Base-by-base conservation (phyloP, 1,140 invertebrate species). In the Penaeus indicus region DNA sequence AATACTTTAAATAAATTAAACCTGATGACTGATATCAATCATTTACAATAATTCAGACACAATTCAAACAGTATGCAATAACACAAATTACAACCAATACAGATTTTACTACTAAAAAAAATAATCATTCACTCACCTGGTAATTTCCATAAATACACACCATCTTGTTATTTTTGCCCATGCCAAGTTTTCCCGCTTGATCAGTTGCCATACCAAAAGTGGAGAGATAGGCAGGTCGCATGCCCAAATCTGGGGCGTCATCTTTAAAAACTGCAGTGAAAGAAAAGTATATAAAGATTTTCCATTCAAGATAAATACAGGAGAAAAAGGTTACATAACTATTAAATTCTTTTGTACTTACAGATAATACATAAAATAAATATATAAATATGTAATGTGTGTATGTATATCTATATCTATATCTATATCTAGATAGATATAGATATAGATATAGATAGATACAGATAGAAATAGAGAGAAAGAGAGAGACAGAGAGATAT, bases 111-210 rank as follows among this genome's bases (percentile, higher is more conserved):
- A 32, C 32, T 32, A 54, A 10, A 13, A 54, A 5, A 54, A 54
- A 19, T 21, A n/a, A 82, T 25, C 47, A 62, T 61, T 7, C 11
- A 80, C 86, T 18, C 42, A 88, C 87, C 72, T 88, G 87, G 27
- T 88, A 88, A n/a, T 84, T 78, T n/a, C 72, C 81, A 38, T 88
- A 88, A 32, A 88, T 54, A 84, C 87, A 88, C 69, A 88, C 87
- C 87, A 88, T 88, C 82, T 78, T 88, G 47, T 78, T 77, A 38
- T 88, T 88, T 27, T 84, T 77, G 32, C 87, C 87, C 87, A 88
- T 88, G 61, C 87, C 87, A n/a, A 88, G 81, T 47, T 88, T 88
- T 13, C 87, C 87, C 4, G 87, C 87, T 38, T 88, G 87, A 82
- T 88, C 87, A n/a, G 87, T 84, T 47, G 87, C 87, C 72, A 84